Conservation (phyloP, 2,888 invertebrate genomes). For the Ophion costatus region DNA sequence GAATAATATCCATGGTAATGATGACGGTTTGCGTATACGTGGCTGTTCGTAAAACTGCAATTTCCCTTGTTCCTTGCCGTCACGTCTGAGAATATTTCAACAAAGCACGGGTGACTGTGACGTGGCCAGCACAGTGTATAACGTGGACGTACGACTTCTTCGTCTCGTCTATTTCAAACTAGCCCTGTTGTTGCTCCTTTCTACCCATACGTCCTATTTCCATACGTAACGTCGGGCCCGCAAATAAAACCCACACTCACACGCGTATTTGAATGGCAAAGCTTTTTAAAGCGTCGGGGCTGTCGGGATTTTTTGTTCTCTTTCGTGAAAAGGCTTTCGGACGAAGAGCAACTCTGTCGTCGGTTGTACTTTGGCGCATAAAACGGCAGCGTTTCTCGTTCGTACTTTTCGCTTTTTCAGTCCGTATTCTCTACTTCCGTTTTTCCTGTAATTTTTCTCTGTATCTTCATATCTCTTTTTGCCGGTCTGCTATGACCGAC, state of each 20-base stretch:
- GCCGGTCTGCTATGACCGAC: background rate
- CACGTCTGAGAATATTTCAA: constrained; percentile 11
- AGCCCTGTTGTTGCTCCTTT: background rate
- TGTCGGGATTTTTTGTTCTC: background rate
- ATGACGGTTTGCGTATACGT: background rate
- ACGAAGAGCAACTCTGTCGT: constrained; percentile 4
- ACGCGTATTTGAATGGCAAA: background rate
- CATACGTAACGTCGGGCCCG: background rate
- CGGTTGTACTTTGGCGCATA: background rate
- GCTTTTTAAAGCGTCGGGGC: constrained; percentile 1
- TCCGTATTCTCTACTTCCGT: background rate
- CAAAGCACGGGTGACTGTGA: background rate
- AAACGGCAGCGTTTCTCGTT: background rate
- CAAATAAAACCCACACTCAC: background rate
- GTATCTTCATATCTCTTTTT: background rate
- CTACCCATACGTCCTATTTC: background rate
- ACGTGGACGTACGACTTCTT: background rate
- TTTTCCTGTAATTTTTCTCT: background rate
- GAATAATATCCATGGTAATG: background rate
- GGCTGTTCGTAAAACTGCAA: background rate
- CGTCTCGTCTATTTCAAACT: constrained; percentile 13
- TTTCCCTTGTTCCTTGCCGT: background rate
- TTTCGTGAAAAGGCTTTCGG: constrained; percentile 3
- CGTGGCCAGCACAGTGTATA: background rate
- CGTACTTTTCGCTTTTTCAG: background rate